These are phyloP conservation scores for Spea hammondii DNA, from an alignment of 2,797 vertebrate species.

Conservation along the genomic window DNA sequence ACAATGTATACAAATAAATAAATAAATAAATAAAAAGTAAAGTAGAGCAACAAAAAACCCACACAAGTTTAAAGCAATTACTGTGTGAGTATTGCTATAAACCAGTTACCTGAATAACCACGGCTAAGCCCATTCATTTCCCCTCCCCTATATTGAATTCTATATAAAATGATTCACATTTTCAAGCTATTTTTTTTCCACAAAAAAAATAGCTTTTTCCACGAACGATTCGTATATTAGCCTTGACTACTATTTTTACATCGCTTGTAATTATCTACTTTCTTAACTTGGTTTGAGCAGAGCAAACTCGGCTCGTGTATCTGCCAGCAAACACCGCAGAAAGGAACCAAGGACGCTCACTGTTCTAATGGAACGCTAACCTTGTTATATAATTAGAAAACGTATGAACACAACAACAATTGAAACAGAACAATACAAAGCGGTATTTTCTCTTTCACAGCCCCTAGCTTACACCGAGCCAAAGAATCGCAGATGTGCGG, in stretches of 20 bases:
- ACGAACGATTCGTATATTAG: conserved; percentile 6
- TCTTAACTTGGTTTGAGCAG: conserved; percentile 15
- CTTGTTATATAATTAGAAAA: conserved; percentile 28
- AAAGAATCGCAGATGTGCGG: too few species aligned
- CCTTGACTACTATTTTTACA: conserved; percentile 25
- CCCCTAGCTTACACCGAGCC: too few species aligned
- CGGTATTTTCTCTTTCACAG: too few species aligned
- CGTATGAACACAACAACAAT: neutral
- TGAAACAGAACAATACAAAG: neutral
- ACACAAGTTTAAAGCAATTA: too few species aligned
- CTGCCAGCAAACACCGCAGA: conserved; percentile 13
- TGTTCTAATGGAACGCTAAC: conserved; percentile 6
- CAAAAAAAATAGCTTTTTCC: conserved; percentile 15
- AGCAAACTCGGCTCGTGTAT: conserved; percentile 15
- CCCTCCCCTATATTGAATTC: neutral
- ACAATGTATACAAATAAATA: too few species aligned
- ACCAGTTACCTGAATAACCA: neutral
- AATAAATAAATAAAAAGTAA: too few species aligned
- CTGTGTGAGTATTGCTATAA: neutral
- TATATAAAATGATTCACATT: neutral
- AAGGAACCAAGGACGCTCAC: conserved; percentile 7
- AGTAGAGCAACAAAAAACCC: too few species aligned
- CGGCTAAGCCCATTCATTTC: neutral
- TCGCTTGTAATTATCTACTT: conserved; percentile 26
- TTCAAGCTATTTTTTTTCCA: conserved; percentile 6